phyloP scores from a whole-genome alignment of 2,113 vertebrate species.

The Ranitomeya imitator region DNA sequence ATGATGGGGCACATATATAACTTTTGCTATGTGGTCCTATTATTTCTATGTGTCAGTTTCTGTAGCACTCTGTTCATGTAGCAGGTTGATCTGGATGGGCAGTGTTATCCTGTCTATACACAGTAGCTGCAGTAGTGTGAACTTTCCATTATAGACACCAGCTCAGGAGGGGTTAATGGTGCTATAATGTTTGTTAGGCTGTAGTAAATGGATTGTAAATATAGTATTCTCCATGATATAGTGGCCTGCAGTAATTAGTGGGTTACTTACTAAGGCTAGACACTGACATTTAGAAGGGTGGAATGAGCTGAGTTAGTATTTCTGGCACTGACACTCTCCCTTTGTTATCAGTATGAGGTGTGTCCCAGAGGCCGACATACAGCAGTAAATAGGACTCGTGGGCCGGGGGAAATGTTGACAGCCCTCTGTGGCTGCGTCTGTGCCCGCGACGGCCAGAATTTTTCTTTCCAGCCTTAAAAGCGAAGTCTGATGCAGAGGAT shows the following conservation, averaged over 20 bases:
- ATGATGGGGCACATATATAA: too few species aligned
- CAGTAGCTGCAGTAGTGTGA: too few species aligned
- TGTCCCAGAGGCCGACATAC: constrained; percentile 33
- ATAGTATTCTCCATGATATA: not conserved
- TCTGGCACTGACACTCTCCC: constrained; percentile 34
- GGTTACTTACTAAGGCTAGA: constrained; percentile 40
- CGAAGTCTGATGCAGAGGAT: constrained; percentile 1
- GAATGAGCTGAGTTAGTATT: constrained; percentile 49
- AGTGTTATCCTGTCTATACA: too few species aligned
- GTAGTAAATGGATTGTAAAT: not conserved
- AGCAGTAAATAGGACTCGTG: constrained; percentile 42
- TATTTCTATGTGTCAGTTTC: too few species aligned
- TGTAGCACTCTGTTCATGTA: too few species aligned
- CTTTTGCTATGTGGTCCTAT: too few species aligned
- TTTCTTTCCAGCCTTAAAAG: constrained; percentile 26
- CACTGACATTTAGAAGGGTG: constrained; percentile 46
- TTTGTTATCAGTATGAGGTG: constrained; percentile 48
- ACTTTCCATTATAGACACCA: not conserved
- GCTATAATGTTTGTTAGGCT: not conserved
- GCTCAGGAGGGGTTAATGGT: not conserved
- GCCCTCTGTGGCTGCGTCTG: constrained; percentile 1
- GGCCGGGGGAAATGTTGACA: constrained; percentile 37
- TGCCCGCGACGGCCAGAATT: constrained; percentile 14
- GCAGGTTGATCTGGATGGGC: too few species aligned
- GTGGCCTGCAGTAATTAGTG: not conserved